phyloP scores from a whole-genome alignment of 2,797 vertebrate species.

The Centropyge bicolor region DNA sequence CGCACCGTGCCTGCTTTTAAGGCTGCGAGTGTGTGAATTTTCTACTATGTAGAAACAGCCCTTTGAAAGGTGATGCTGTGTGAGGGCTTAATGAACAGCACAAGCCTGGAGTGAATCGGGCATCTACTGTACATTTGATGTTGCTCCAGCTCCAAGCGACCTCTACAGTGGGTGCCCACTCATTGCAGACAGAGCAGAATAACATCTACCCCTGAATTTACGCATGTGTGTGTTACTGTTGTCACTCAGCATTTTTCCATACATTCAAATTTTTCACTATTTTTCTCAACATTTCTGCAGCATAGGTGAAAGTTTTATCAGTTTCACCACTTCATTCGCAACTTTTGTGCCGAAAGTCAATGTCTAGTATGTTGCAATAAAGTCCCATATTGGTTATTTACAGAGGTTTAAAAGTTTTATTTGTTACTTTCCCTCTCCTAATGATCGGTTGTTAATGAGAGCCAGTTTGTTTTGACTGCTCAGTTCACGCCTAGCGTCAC shows the following conservation, averaged over 20 bases:
- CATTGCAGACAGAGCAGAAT: conserved; percentile 32
- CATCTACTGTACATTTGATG: conserved; percentile 23
- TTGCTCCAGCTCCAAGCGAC: conserved; percentile 5
- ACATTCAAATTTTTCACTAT: conserved; percentile 3
- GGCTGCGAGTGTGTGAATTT: conserved; percentile 24
- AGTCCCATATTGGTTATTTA: not conserved
- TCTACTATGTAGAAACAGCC: not conserved
- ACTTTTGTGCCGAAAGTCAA: not conserved
- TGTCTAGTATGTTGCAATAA: not conserved
- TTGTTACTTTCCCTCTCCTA: not conserved
- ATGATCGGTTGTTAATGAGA: not conserved
- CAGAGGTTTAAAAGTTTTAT: not conserved
- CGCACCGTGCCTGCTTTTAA: conserved; percentile 28
- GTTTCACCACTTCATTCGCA: not conserved
- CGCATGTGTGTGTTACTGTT: conserved; percentile 55
- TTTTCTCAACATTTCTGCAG: conserved; percentile 26
- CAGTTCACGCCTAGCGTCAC: too few relatives aligned
- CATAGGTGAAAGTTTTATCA: conserved; percentile 4
- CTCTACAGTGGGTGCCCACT: conserved; percentile 8
- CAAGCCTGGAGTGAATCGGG: conserved; percentile 18
- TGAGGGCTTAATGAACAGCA: conserved; percentile 20
- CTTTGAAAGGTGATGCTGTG: conserved; percentile 34
- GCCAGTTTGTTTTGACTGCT: conserved; percentile 3
- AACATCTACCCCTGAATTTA: conserved; percentile 59
- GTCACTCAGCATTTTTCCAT: conserved; percentile 43